Evolutionary conservation across 2,113 vertebrate species (phyloP).

Genomic region (Sterrhoptilus dennistouni): DNA sequence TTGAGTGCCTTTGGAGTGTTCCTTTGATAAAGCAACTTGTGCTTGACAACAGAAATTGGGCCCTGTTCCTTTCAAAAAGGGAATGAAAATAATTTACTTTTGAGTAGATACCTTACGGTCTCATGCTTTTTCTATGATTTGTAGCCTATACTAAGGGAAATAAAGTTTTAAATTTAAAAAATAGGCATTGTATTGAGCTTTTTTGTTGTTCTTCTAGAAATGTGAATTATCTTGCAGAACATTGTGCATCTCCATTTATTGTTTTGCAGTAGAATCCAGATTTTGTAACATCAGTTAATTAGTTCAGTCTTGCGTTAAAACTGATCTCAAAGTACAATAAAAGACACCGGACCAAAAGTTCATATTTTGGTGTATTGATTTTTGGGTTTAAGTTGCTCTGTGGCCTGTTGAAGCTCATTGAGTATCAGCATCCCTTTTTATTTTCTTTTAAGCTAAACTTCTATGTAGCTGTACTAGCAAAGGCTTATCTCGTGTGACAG

Average conservation of each 20-base stretch:
- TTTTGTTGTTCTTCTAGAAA: background rate
- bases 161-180: background rate
- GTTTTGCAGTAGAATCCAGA: background rate
- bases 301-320: background rate
- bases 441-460: background rate
- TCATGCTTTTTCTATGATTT: background rate
- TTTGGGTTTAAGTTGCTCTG: background rate
- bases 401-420: background rate
- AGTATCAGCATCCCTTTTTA: background rate
- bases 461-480: background rate
- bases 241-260: background rate
- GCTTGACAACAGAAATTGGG: background rate
- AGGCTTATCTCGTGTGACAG: background rate
- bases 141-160: background rate
- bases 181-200: background rate
- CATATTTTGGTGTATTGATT: background rate
- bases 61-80: background rate
- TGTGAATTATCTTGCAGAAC: background rate
- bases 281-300: background rate
- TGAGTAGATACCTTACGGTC: background rate
- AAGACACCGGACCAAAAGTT: background rate
- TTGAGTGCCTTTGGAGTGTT: background rate
- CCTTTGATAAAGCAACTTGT: background rate
- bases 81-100: background rate
- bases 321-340: background rate